A percentile compares a stretch with the other conserved stretches of the same genome.
These are phyloP conservation scores for Ochotona princeps DNA, from an alignment of 2,113 vertebrate species.

Conservation along the genomic window DNA sequence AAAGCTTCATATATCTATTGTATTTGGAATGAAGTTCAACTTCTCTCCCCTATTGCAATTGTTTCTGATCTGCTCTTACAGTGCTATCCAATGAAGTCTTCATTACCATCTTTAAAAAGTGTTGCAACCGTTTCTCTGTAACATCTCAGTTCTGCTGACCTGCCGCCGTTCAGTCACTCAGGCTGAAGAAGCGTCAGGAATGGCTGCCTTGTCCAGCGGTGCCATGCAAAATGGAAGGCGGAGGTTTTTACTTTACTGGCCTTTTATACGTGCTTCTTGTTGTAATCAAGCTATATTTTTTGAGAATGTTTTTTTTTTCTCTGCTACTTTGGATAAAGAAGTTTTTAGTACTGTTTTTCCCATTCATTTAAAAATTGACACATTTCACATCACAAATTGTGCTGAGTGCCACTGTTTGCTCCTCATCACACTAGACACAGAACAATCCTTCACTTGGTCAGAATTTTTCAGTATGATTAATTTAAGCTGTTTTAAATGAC, in stretches of 20 bases:
- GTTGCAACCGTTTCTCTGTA: neutral
- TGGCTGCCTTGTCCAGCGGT: neutral
- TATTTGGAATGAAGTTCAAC: neutral
- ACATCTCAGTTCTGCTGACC: neutral
- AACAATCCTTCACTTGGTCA: constrained; percentile 10
- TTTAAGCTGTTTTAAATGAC: constrained; percentile 31
- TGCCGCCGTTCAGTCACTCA: neutral
- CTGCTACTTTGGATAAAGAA: neutral
- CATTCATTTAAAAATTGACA: neutral
- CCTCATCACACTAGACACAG: neutral
- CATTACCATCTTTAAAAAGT: neutral
- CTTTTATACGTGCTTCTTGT: neutral
- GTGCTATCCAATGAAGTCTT: neutral
- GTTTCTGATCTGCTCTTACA: neutral
- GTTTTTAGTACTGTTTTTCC: neutral
- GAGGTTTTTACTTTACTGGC: neutral
- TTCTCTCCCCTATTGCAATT: neutral
- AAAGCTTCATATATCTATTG: neutral
- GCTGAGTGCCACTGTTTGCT: neutral
- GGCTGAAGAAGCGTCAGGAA: neutral
- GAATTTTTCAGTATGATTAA: constrained; percentile 18
- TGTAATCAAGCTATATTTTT: constrained; percentile 15
- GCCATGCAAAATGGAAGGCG: neutral
- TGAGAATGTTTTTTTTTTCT: neutral
- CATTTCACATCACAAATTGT: constrained; percentile 14